Base-by-base conservation (phyloP, 1,140 invertebrate genomes). In the Zaprionus tsacasi region DNA sequence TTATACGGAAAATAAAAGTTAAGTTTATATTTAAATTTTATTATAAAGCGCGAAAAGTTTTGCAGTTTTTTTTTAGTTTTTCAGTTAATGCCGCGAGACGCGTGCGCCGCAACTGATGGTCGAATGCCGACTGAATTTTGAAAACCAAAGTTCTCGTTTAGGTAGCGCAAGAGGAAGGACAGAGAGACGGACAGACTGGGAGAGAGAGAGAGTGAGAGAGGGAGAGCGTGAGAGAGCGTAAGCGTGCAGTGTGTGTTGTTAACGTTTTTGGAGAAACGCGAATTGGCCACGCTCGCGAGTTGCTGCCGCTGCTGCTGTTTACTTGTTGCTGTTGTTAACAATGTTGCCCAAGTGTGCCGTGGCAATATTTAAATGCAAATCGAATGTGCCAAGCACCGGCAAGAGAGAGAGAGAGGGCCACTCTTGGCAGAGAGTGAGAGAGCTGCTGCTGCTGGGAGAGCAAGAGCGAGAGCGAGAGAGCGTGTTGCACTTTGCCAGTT, bases 91-190 rank as follows among this genome's bases (percentile, higher is more conserved):
- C 40, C 40, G 40, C n/a, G 75, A 74, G 55, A 78, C 56, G 74
- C 82, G 80, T 88, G 83, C 74, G 77, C 77, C 75, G 67, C 83
- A 82, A 80, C 83, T 87, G 83, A 88, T 88, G 83, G 83, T 87
- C 83, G 83, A 88, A 82, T 82, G 76, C 82, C 82, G 82, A 87
- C 82, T 87, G 83, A 87, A 87, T 87, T 86, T 86, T 87, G 76
- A 79, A 87, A 86, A 82, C 82, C 82, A 86, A 86, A 86, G 82
- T 87, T 86, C 82, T 86, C 82, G 80, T 78, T 86, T 86, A 79
- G 82, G 78, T 81, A 86, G 80, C 76, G 76, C 74, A 76, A 50
- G 45, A 52, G 66, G 65, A 55, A 61, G 55, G 43, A 40, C 27
- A 2, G 54, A 30, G 21, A 5, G 25, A 35, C 33, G 0, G 15